These are phyloP conservation scores for Zapornia atra DNA, from an alignment of 2,113 vertebrate species.

Conservation along the genomic window DNA sequence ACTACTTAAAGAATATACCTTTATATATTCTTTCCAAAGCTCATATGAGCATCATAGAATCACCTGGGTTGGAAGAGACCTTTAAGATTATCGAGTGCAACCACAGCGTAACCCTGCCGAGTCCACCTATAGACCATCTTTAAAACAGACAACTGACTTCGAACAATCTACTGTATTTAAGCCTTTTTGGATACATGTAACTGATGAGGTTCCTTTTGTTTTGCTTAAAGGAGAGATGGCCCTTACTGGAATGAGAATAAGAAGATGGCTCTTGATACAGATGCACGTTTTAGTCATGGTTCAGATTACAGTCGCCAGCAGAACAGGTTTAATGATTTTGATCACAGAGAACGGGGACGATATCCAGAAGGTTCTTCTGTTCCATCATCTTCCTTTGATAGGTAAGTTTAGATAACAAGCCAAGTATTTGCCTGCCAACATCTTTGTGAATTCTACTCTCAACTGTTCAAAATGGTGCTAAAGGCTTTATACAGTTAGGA, in stretches of 20 bases:
- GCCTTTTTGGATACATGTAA: neutral
- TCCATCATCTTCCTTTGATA: constrained; percentile 87
- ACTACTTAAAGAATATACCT: neutral
- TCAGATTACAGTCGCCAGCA: constrained; percentile 90
- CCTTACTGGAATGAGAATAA: constrained; percentile 93
- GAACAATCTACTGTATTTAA: neutral
- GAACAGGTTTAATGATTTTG: constrained; percentile 91
- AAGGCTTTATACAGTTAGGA: neutral
- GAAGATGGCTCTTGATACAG: constrained; percentile 88
- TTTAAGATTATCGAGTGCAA: no score
- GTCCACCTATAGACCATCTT: neutral
- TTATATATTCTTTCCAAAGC: neutral
- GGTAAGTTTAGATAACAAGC: constrained; percentile 70
- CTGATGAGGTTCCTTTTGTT: neutral
- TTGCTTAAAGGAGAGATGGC: constrained; percentile 85
- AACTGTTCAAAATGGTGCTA: neutral
- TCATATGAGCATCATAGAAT: neutral
- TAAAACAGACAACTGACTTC: neutral
- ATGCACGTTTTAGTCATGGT: constrained; percentile 87
- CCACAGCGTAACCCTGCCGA: no score
- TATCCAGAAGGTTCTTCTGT: constrained; percentile 83
- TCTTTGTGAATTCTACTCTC: neutral
- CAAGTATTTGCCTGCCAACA: neutral
- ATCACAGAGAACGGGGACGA: constrained; percentile 85
- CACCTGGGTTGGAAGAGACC: no score